Conservation (phyloP, 2,113 vertebrate species). For the Python bivittatus region DNA sequence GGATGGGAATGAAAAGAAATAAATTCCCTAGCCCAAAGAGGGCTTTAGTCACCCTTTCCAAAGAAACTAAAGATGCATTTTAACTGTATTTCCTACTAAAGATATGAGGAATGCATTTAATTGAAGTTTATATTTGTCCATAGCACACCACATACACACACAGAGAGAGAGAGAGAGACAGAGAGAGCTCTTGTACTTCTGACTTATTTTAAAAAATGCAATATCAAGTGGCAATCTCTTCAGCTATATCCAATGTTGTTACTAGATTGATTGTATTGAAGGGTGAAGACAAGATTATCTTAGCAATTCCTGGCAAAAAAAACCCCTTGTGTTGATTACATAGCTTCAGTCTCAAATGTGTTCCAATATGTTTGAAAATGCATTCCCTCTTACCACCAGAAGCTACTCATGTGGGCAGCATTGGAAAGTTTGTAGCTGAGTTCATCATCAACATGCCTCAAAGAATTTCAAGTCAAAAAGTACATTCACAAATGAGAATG, state of each 20-base stretch:
- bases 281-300: not conserved
- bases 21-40: not conserved
- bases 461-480: not conserved
- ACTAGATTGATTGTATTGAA: not conserved
- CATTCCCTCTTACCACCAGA: not conserved
- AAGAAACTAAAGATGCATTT: slow-evolving; percentile 20
- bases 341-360: not conserved
- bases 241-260: not conserved
- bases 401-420: not conserved
- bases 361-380: not conserved
- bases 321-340: not conserved
- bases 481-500: slow-evolving; percentile 37
- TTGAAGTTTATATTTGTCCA: not conserved
- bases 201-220: not conserved
- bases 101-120: not conserved
- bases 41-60: not conserved
- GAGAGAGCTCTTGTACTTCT: not conserved
- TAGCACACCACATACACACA: not conserved
- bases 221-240: not conserved
- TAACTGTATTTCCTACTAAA: not conserved
- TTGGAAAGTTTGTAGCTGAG: slow-evolving; percentile 4
- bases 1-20: not conserved
- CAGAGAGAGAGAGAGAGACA: too few species aligned
- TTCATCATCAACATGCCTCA: not conserved
- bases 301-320: not conserved